Evolutionary conservation across 2,113 vertebrate genomes (phyloP).

Genomic region (Stomatorhinus ivindoensis): DNA sequence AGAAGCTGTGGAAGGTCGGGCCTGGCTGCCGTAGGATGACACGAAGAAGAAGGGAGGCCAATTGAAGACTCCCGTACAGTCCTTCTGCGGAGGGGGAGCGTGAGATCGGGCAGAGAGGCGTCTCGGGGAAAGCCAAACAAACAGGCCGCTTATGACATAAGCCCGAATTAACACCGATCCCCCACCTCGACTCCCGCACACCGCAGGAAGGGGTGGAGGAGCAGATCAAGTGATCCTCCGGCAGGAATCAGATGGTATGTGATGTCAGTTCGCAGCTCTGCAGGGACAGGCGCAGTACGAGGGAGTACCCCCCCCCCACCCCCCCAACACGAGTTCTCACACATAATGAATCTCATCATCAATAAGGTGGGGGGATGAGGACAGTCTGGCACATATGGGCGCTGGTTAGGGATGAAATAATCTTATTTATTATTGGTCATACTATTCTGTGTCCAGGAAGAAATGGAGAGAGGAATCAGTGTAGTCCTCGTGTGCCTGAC

Average conservation of each 20-base stretch:
- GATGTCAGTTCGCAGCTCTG: constrained; percentile 35
- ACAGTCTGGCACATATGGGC: constrained; percentile 3
- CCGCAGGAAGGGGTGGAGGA: background rate
- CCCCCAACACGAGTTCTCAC: background rate
- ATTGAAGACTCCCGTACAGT: background rate
- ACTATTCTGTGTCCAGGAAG: constrained; percentile 9
- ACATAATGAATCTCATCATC: constrained; percentile 2
- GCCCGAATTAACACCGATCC: constrained; percentile 51
- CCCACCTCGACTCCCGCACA: background rate
- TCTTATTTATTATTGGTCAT: background rate
- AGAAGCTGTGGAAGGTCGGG: background rate
- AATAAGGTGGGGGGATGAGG: background rate
- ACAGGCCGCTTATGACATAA: constrained; percentile 37
- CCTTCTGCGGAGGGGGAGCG: background rate
- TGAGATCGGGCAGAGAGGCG: background rate
- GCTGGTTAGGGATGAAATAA: background rate
- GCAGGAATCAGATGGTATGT: constrained; percentile 42
- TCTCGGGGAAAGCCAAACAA: background rate
- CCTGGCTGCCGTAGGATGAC: background rate
- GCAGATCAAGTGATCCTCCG: constrained; percentile 37
- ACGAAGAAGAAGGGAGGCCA: background rate
- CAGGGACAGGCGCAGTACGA: constrained; percentile 15
- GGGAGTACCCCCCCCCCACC: constrained; percentile 15
- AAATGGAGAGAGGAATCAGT: constrained; percentile 10
- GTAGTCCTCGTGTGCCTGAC: no score